These are phyloP conservation scores for Wasmannia auropunctata DNA, from an alignment of 1,140 invertebrate species.

Conservation along the genomic window DNA sequence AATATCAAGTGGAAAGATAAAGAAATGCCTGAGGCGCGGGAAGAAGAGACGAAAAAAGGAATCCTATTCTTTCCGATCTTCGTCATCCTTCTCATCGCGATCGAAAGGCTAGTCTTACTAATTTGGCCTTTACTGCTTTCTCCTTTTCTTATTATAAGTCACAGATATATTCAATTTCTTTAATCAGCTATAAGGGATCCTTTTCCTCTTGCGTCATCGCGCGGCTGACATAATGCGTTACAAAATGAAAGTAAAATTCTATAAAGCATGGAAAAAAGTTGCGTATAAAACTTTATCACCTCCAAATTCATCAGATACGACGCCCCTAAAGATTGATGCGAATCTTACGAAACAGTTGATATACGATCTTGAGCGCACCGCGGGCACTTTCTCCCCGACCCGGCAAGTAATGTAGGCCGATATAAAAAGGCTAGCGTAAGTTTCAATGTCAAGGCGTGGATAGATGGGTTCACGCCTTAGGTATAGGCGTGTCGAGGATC, in stretches of 20 bases:
- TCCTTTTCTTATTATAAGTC: conserved; percentile 24
- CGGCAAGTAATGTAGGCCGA: background rate
- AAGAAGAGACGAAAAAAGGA: background rate
- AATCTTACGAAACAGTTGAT: conserved; percentile 45
- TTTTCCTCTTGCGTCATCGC: background rate
- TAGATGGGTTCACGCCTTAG: background rate
- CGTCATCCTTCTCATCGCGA: background rate
- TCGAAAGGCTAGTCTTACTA: background rate
- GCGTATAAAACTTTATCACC: background rate
- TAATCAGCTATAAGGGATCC: background rate
- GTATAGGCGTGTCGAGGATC: background rate
- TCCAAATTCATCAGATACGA: conserved; percentile 8
- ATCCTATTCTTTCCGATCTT: background rate
- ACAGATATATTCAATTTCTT: background rate
- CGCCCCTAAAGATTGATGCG: conserved; percentile 13
- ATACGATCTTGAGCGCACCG: background rate
- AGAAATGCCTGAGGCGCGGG: background rate
- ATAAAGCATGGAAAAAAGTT: background rate
- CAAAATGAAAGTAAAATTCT: background rate
- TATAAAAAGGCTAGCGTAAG: background rate
- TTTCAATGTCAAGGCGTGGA: conserved; percentile 54
- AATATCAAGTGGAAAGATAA: background rate
- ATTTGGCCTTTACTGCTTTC: conserved; percentile 26
- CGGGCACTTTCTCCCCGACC: conserved; percentile 32
- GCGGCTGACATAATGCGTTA: background rate